phyloP scores from a whole-genome alignment of 2,888 invertebrate genomes.

The Scelioninae gen. 1 region DNA sequence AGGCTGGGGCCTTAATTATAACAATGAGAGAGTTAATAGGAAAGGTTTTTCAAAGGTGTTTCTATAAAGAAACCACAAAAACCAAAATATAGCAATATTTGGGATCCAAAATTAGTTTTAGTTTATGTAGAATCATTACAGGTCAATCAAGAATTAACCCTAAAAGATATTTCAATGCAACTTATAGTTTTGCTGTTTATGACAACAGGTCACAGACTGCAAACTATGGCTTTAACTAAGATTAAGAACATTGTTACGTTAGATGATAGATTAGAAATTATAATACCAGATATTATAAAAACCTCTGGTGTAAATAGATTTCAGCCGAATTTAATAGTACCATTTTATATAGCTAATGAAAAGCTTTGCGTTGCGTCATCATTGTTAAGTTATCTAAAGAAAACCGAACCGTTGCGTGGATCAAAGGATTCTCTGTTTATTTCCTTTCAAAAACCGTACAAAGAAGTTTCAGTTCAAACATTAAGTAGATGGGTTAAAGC shows the following conservation, averaged over 20 bases:
- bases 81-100: constrained; percentile 55
- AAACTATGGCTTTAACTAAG: constrained; percentile 53
- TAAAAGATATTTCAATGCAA: constrained; percentile 49
- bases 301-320: constrained; percentile 37
- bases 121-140: constrained; percentile 14
- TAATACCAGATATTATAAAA: constrained; percentile 35
- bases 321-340: constrained; percentile 54
- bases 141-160: constrained; percentile 37
- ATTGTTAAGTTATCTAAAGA: constrained; percentile 46
- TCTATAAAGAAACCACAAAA: constrained; percentile 21
- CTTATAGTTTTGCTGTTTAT: constrained; percentile 38
- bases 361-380: constrained; percentile 48
- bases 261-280: constrained; percentile 7
- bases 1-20: constrained; percentile 55
- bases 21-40: constrained; percentile 29
- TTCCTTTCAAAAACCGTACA: constrained; percentile 5
- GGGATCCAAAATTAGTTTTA: constrained; percentile 56
- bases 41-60: constrained; percentile 64
- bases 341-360: constrained; percentile 28
- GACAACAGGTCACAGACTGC: constrained; percentile 53
- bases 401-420: constrained; percentile 42
- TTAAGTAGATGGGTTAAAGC: constrained; percentile 36
- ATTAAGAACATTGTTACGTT: constrained; percentile 44
- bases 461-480: not conserved
- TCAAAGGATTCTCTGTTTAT: constrained; percentile 3